Evolutionary conservation across 1,140 invertebrate genomes (phyloP).

Genomic region (Maconellicoccus hirsutus): DNA sequence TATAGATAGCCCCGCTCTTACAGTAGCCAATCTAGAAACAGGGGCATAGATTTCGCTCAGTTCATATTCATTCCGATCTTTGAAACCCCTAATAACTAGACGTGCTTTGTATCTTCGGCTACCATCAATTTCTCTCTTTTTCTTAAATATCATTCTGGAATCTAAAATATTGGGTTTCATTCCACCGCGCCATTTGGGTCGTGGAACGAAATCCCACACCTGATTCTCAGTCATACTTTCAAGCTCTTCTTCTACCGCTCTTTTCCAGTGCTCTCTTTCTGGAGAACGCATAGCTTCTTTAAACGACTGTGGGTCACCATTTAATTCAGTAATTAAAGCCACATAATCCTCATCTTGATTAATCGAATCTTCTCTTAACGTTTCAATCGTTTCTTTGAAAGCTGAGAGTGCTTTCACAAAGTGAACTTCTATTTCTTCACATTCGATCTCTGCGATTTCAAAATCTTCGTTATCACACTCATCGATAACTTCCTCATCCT

Average conservation of each 20-base stretch:
- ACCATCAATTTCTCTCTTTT: not conserved
- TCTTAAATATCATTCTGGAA: not conserved
- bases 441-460: not conserved
- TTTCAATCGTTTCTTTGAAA: not conserved
- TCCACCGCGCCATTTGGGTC: not conserved
- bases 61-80: not conserved
- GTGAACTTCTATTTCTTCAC: not conserved
- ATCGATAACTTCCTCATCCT: no score
- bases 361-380: not conserved
- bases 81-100: not conserved
- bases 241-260: not conserved
- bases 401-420: not conserved
- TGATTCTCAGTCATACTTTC: not conserved
- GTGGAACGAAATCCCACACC: not conserved
- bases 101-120: not conserved
- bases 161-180: not conserved
- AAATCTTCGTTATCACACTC: not conserved
- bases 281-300: not conserved
- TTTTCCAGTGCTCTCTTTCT: not conserved
- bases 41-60: not conserved
- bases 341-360: not conserved
- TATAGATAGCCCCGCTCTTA: conserved; percentile 34
- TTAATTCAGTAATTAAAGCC: not conserved
- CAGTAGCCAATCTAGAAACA: not conserved
- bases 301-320: not conserved